Conservation (phyloP, 2,888 invertebrate genomes). For the Acleris literana region DNA sequence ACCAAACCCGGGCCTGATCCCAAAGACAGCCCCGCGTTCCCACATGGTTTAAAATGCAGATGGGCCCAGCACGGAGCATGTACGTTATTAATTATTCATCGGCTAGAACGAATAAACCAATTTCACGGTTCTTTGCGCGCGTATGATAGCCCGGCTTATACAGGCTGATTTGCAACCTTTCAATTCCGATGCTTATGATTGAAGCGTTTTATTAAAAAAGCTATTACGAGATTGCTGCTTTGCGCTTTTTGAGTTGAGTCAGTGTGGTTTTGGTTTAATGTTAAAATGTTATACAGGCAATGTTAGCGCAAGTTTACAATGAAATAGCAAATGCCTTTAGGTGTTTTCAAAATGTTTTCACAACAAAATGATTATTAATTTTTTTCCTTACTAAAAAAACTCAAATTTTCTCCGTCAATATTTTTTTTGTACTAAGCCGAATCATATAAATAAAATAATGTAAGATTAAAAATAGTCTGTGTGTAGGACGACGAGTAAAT, state of each 20-base stretch:
- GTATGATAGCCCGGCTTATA: constrained; percentile 51
- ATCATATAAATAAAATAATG: no score
- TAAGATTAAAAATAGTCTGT: neutral
- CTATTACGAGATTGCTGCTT: constrained; percentile 32
- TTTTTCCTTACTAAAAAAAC: no score
- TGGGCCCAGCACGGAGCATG: constrained; percentile 16
- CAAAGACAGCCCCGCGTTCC: constrained; percentile 30
- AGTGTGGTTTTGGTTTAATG: neutral
- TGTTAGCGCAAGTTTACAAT: neutral
- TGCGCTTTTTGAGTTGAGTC: constrained; percentile 15
- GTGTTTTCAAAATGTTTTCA: neutral
- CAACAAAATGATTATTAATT: no score
- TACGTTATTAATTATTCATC: constrained; percentile 84
- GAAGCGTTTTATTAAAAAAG: constrained; percentile 25
- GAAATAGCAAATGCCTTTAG: neutral
- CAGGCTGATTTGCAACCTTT: constrained; percentile 49
- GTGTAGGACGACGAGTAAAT: neutral
- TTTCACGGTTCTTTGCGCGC: constrained; percentile 82
- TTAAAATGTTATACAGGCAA: no score
- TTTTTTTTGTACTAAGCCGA: no score
- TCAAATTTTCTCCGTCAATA: no score
- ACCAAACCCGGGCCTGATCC: constrained; percentile 22
- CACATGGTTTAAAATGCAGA: constrained; percentile 36
- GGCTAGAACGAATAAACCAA: constrained; percentile 83
- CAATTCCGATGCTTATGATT: constrained; percentile 29